phyloP scores from a whole-genome alignment of 2,888 invertebrate species.

The Drosophila yooni region DNA sequence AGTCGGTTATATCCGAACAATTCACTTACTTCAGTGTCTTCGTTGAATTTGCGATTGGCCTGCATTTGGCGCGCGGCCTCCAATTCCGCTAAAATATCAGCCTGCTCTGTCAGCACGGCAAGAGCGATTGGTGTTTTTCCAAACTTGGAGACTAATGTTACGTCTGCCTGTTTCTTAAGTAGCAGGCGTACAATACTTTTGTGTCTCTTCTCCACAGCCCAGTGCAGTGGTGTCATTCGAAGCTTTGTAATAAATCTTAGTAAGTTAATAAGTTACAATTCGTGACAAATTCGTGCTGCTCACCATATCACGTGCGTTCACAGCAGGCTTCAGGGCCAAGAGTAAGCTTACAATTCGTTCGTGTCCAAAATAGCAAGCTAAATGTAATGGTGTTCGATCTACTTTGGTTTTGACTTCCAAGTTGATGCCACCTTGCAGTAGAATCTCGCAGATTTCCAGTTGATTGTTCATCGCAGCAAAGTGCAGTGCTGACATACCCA shows the following conservation, averaged over 20 bases:
- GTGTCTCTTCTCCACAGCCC: conserved; percentile 95
- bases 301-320: conserved; percentile 92
- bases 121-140: conserved; percentile 89
- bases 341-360: conserved; percentile 89
- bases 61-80: conserved; percentile 84
- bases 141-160: conserved; percentile 89
- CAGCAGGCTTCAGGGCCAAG: conserved; percentile 89
- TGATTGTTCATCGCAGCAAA: conserved; percentile 94
- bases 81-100: conserved; percentile 87
- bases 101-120: conserved; percentile 88
- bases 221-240: conserved; percentile 96
- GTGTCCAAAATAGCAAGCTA: conserved; percentile 94
- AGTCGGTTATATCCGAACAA: background rate
- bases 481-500: conserved; percentile 96
- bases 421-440: conserved; percentile 94
- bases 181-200: conserved; percentile 89
- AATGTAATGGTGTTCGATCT: conserved; percentile 95
- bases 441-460: conserved; percentile 91
- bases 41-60: conserved; percentile 79
- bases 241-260: conserved; percentile 86
- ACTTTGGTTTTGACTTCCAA: conserved; percentile 96
- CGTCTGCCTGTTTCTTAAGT: conserved; percentile 91
- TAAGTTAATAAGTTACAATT: background rate
- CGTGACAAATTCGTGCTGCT: conserved; percentile 35
- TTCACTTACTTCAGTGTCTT: conserved; percentile 80